phyloP scores from a whole-genome alignment of 1,140 invertebrate species.

The Protaetia brevitarsis region DNA sequence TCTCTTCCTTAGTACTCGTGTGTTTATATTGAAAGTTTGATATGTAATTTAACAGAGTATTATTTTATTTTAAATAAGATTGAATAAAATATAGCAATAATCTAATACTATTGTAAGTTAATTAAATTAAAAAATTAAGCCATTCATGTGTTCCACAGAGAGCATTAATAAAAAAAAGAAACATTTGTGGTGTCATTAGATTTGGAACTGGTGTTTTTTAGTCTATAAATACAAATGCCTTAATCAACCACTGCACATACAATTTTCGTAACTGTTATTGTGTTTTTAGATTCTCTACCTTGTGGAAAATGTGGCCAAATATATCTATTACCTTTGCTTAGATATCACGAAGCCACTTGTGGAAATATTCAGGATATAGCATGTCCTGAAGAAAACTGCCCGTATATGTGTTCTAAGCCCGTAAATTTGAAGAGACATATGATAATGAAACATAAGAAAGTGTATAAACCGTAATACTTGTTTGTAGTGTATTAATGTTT shows the following conservation, averaged over 20 bases:
- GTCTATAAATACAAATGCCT: too few relatives aligned
- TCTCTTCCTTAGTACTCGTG: neutral
- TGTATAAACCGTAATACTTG: neutral
- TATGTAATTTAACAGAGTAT: neutral
- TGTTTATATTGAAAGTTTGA: neutral
- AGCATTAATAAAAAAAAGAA: too few relatives aligned
- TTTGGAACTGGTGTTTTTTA: too few relatives aligned
- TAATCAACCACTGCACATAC: too few relatives aligned
- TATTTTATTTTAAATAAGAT: too few relatives aligned
- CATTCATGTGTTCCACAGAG: too few relatives aligned
- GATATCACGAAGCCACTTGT: neutral
- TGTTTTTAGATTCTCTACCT: neutral
- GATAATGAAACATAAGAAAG: conserved; percentile 15
- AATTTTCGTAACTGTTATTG: too few relatives aligned
- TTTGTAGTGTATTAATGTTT: too few relatives aligned
- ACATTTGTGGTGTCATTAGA: too few relatives aligned
- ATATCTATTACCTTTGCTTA: neutral
- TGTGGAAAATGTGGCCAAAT: neutral
- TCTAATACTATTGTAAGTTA: too few relatives aligned
- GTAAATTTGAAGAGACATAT: conserved; percentile 19
- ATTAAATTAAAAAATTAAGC: too few relatives aligned
- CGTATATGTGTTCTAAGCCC: neutral
- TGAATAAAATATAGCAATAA: too few relatives aligned
- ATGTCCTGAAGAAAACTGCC: neutral
- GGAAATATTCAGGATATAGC: neutral